These are phyloP conservation scores for Lepisosteus oculatus DNA, from an alignment of 2,113 vertebrate genomes.

Conservation along the genomic window DNA sequence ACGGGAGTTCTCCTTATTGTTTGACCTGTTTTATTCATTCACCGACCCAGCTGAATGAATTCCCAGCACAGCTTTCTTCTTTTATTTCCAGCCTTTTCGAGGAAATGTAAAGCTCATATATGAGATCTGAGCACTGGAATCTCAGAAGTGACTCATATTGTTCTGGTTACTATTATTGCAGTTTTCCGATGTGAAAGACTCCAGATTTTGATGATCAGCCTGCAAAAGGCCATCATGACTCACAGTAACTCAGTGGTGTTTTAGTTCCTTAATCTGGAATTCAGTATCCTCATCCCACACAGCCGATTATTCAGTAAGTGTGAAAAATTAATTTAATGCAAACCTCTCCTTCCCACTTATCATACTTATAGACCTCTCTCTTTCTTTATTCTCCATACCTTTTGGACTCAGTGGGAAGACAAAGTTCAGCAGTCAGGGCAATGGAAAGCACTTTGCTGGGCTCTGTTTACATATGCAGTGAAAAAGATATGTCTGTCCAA, in stretches of 20 bases:
- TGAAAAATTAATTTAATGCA: slow-evolving; percentile 9
- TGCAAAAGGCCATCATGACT: slow-evolving; percentile 1
- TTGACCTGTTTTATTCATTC: no score
- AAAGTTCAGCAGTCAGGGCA: not conserved
- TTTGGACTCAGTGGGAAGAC: not conserved
- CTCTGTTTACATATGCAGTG: no score
- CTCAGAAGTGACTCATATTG: slow-evolving; percentile 6
- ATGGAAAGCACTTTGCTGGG: not conserved
- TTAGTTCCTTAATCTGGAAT: slow-evolving; percentile 5
- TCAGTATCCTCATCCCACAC: not conserved
- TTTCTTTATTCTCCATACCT: not conserved
- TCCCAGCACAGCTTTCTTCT: not conserved
- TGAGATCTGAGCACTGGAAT: not conserved
- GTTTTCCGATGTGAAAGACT: not conserved
- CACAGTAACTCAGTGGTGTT: not conserved
- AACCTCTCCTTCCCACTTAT: slow-evolving; percentile 7
- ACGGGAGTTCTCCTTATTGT: no score
- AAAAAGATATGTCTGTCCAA: no score
- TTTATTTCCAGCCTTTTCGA: not conserved
- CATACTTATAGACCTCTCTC: not conserved
- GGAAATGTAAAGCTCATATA: not conserved
- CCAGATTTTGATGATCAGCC: not conserved
- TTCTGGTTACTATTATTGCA: not conserved
- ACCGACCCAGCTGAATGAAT: no score
- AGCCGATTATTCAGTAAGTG: not conserved